These are phyloP conservation scores for Cyphotilapia sp. DNA, from an alignment of 2,113 vertebrate species.

Conservation along the genomic window DNA sequence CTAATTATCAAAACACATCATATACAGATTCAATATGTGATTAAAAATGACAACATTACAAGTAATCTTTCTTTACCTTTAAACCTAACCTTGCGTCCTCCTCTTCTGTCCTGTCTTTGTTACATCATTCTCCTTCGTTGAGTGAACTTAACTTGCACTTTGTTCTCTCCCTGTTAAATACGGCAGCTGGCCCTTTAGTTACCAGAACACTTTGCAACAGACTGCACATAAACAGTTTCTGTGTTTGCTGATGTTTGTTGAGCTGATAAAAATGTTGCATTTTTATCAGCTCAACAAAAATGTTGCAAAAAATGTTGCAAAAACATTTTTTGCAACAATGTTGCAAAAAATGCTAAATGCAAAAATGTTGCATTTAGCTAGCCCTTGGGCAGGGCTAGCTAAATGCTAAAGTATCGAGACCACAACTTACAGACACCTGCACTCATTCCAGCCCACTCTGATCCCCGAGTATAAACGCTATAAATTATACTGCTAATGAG, in stretches of 20 bases:
- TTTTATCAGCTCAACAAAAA: too few species aligned
- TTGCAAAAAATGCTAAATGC: too few species aligned
- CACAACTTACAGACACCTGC: not conserved
- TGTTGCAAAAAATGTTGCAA: too few species aligned
- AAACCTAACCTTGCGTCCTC: too few species aligned
- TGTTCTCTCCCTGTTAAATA: not conserved
- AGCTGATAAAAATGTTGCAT: not conserved
- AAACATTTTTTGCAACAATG: too few species aligned
- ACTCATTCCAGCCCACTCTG: not conserved
- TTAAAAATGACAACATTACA: too few species aligned
- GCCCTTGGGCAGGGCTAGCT: not conserved
- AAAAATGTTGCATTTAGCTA: too few species aligned
- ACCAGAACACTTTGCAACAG: not conserved
- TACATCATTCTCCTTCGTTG: too few species aligned
- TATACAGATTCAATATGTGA: too few species aligned
- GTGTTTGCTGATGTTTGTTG: not conserved
- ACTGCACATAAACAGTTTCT: not conserved
- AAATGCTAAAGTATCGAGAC: not conserved
- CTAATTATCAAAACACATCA: too few species aligned
- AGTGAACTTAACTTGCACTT: not conserved
- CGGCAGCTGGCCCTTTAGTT: not conserved
- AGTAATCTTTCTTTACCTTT: too few species aligned
- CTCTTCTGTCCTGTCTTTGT: too few species aligned
- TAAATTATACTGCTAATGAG: not conserved
- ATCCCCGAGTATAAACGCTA: not conserved